phyloP scores from a whole-genome alignment of 2,113 vertebrate genomes.

The Pseudorasbora parva region DNA sequence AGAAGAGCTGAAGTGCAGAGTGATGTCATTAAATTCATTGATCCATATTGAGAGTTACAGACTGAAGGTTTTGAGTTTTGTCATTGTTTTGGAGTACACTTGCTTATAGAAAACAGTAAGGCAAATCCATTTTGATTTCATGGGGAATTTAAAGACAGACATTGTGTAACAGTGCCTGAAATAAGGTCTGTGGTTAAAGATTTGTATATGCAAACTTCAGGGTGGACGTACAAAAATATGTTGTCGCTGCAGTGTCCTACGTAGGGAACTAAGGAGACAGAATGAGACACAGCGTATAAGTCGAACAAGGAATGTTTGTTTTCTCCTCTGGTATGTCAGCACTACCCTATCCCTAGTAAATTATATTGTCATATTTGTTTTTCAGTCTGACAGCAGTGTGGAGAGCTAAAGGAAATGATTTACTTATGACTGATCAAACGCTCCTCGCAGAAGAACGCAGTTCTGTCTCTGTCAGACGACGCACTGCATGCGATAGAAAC shows the following conservation, averaged over 20 bases:
- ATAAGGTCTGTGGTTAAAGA: too few species aligned
- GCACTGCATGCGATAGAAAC: conserved; percentile 33
- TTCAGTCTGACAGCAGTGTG: conserved; percentile 63
- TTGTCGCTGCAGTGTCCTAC: background rate
- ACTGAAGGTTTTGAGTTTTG: too few species aligned
- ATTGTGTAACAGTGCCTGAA: too few species aligned
- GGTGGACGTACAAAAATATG: background rate
- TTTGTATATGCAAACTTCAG: background rate
- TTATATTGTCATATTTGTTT: conserved; percentile 60
- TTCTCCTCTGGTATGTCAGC: conserved; percentile 28
- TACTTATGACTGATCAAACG: conserved; percentile 70
- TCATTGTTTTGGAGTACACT: too few species aligned
- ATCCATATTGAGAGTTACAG: too few species aligned
- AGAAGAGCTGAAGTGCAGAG: too few species aligned
- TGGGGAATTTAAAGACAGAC: too few species aligned
- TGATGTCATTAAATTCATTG: too few species aligned
- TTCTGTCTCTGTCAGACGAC: conserved; percentile 61
- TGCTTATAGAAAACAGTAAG: too few species aligned
- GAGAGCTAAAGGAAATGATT: conserved; percentile 68
- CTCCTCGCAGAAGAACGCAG: conserved; percentile 69
- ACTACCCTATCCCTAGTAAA: conserved; percentile 10
- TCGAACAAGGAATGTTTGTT: background rate
- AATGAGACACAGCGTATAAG: conserved; percentile 39
- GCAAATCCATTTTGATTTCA: too few species aligned
- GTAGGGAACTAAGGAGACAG: background rate